These are phyloP conservation scores for Leptatherina wallacei DNA, from an alignment of 2,797 vertebrate genomes.

Conservation along the genomic window DNA sequence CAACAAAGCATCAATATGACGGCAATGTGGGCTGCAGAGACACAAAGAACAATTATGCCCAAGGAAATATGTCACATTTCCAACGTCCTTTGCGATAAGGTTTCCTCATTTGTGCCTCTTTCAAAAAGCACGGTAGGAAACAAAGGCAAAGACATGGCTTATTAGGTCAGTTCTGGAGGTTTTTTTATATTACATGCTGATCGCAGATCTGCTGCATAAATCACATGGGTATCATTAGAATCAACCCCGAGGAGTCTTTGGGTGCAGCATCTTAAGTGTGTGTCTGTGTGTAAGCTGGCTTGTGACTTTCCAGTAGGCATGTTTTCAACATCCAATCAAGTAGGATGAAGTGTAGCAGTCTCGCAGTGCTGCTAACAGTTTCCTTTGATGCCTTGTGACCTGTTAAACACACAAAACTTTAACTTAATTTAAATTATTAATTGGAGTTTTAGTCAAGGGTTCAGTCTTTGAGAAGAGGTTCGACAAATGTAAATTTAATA, in stretches of 20 bases:
- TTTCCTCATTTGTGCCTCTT: slow-evolving; percentile 64
- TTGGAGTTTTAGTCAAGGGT: slow-evolving; percentile 36
- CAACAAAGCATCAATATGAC: slow-evolving; percentile 63
- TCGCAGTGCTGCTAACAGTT: slow-evolving; percentile 28
- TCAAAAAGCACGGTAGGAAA: slow-evolving; percentile 62
- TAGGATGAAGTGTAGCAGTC: slow-evolving; percentile 35
- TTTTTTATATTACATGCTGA: slow-evolving; percentile 56
- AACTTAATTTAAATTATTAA: slow-evolving; percentile 43
- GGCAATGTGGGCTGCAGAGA: slow-evolving; percentile 78
- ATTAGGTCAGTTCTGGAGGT: slow-evolving; percentile 69
- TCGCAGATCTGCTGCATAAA: slow-evolving; percentile 67
- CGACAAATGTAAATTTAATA: slow-evolving; percentile 44
- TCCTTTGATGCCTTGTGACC: slow-evolving; percentile 14
- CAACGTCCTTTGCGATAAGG: slow-evolving; percentile 76
- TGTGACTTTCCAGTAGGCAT: slow-evolving; percentile 59
- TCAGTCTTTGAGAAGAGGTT: slow-evolving; percentile 36
- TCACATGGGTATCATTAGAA: slow-evolving; percentile 77
- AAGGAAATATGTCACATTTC: slow-evolving; percentile 79
- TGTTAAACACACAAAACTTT: slow-evolving; percentile 28
- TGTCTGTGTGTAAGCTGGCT: slow-evolving; percentile 29
- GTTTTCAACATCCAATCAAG: slow-evolving; percentile 53
- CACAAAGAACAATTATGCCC: slow-evolving; percentile 70
- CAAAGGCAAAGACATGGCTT: slow-evolving; percentile 67
- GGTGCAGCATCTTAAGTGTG: slow-evolving; percentile 31
- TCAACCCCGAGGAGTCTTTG: slow-evolving; percentile 55